A percentile compares a stretch with the other conserved stretches of the same genome.
Conservation (phyloP, 2,113 vertebrate genomes). For the Myiozetetes cayanensis region DNA sequence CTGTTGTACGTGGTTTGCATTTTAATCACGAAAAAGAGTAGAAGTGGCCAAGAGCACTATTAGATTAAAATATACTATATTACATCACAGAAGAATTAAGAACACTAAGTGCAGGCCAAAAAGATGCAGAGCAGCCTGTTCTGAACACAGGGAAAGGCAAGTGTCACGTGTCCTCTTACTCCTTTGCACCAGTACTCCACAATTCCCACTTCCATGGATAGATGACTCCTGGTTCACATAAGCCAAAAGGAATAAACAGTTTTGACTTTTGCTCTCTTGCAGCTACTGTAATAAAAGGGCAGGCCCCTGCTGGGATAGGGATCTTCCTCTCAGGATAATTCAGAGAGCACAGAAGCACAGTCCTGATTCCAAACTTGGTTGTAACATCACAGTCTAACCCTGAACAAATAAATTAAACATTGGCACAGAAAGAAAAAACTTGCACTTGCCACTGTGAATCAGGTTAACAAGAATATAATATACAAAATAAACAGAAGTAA, state of each 20-base stretch:
- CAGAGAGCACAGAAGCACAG: background rate
- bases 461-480: background rate
- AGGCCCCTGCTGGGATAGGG: background rate
- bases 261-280: background rate
- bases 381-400: background rate
- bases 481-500: constrained; percentile 18
- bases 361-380: background rate
- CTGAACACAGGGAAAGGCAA: background rate
- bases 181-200: background rate
- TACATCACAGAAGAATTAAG: background rate
- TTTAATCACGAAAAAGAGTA: background rate
- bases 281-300: background rate
- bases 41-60: background rate
- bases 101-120: background rate
- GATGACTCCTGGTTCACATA: background rate
- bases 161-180: background rate
- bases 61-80: background rate
- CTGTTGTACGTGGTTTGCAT: background rate
- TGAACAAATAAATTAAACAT: background rate
- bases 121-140: background rate
- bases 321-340: background rate
- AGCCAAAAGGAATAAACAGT: background rate
- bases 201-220: background rate
- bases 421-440: background rate
- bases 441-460: background rate